Percentiles rank a stretch among this genome's conserved stretches.
phyloP scores from a whole-genome alignment of 2,113 vertebrate genomes.

The Dryoscopus gambensis region DNA sequence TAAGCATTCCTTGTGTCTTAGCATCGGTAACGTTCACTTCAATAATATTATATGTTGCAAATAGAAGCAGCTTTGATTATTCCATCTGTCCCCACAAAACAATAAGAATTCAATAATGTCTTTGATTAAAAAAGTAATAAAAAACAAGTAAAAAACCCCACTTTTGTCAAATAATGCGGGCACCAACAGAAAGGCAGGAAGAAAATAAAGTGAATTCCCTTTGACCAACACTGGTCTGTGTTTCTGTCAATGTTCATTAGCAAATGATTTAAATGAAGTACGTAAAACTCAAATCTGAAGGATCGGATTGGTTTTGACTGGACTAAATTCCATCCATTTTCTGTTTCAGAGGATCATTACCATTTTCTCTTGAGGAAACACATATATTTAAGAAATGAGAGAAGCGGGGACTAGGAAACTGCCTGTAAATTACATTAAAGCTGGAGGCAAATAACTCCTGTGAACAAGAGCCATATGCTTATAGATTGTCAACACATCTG shows the following conservation, averaged over 20 bases:
- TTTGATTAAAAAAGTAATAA: not conserved
- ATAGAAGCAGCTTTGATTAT: not conserved
- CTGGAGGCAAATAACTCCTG: constrained; percentile 9
- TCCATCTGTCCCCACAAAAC: not conserved
- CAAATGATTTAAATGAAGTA: not conserved
- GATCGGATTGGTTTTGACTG: not conserved
- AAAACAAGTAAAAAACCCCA: accelerated
- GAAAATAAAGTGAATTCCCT: not conserved
- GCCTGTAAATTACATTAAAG: constrained; percentile 39
- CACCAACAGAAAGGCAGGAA: not conserved
- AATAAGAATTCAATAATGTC: not conserved
- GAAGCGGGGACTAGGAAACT: constrained; percentile 1
- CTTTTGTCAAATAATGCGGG: not conserved
- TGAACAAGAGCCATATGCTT: not conserved
- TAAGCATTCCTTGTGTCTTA: not conserved
- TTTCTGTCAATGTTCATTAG: not conserved
- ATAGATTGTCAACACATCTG: not conserved
- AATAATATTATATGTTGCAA: not conserved
- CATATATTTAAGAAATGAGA: constrained; percentile 25
- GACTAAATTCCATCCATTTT: constrained; percentile 16
- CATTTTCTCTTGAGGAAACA: constrained; percentile 4
- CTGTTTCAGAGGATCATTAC: constrained; percentile 22
- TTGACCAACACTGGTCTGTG: not conserved
- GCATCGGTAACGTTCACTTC: not conserved
- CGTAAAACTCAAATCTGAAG: not conserved